phyloP scores from a whole-genome alignment of 2,797 vertebrate genomes.

The Champsocephalus gunnari region DNA sequence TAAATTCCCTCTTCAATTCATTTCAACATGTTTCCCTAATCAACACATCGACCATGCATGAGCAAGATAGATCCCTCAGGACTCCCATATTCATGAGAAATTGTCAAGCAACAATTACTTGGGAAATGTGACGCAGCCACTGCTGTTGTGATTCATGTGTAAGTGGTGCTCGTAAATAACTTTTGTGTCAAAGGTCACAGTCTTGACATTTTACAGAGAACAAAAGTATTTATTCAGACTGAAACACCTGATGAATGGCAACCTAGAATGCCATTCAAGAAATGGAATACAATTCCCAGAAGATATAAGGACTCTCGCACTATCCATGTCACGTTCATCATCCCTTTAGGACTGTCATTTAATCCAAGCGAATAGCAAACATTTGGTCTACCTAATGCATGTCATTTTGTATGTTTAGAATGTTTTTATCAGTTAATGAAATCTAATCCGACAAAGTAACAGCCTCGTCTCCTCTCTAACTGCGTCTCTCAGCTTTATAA shows the following conservation, averaged over 20 bases:
- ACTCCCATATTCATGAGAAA: background rate
- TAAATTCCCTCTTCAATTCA: background rate
- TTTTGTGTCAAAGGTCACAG: background rate
- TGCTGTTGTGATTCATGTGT: background rate
- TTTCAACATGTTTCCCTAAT: background rate
- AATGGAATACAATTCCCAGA: no score
- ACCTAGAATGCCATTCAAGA: background rate
- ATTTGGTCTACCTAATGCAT: background rate
- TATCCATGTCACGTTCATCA: no score
- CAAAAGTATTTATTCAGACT: no score
- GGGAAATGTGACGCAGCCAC: background rate
- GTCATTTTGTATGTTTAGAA: background rate
- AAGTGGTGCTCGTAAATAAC: fast-evolving
- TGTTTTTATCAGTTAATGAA: background rate
- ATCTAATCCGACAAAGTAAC: background rate
- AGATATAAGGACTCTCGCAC: no score
- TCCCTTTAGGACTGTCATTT: background rate
- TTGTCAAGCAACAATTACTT: background rate
- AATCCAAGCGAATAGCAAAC: background rate
- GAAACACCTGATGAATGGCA: background rate
- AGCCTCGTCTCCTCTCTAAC: no score
- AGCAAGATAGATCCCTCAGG: background rate
- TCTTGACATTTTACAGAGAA: no score
- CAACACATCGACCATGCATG: background rate
- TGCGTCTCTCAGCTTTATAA: background rate